Evolutionary conservation across 2,113 vertebrate genomes (phyloP).

Genomic region (Tamias sibiricus): DNA sequence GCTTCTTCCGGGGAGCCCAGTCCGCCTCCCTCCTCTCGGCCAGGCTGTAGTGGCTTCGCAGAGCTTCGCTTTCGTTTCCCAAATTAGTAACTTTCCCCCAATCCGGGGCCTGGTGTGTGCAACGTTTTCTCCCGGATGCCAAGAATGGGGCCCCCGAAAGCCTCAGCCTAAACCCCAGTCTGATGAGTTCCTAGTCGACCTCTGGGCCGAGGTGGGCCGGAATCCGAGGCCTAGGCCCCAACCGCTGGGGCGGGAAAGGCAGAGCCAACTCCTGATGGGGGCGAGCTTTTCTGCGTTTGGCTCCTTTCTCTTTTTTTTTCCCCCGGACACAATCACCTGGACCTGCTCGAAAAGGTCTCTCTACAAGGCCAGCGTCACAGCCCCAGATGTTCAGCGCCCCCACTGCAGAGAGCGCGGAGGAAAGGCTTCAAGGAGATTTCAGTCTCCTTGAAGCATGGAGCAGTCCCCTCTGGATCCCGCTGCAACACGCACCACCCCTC

Average conservation of each 20-base stretch:
- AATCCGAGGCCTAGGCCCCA: slow-evolving; percentile 14
- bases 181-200: neutral
- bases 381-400: neutral
- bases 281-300: neutral
- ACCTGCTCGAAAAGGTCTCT: neutral
- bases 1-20: neutral
- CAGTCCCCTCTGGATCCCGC: no score
- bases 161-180: fast-evolving
- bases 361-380: neutral
- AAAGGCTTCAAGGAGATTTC: neutral
- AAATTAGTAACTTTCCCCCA: neutral
- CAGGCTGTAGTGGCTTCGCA: neutral
- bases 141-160: neutral
- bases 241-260: neutral
- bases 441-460: no score
- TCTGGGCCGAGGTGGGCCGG: neutral
- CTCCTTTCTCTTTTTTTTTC: neutral
- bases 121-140: neutral
- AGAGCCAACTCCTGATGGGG: neutral
- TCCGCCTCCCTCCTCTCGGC: neutral
- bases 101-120: neutral
- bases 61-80: slow-evolving; percentile 54
- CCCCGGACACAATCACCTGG: no score
- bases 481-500: fast-evolving
- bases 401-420: fast-evolving